phyloP scores from a whole-genome alignment of 2,888 invertebrate species.

The Micropterix aruncella region DNA sequence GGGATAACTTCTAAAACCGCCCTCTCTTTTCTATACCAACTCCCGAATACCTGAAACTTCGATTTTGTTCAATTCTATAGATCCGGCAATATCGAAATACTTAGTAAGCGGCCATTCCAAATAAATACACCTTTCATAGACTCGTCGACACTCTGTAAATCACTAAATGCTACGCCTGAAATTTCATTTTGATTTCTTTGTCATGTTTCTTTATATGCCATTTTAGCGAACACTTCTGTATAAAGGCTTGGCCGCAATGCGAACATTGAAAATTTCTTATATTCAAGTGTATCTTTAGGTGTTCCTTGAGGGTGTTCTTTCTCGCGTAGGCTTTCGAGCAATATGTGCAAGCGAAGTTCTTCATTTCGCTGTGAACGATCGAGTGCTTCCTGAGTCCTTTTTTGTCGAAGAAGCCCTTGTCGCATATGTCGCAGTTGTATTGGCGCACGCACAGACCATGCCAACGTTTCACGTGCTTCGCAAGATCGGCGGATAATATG shows the following conservation, averaged over 20 bases:
- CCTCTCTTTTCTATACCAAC: too few relatives aligned
- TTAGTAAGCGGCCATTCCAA: too few relatives aligned
- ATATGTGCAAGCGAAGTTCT: constrained; percentile 22
- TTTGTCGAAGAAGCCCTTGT: constrained; percentile 27
- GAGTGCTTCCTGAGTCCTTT: constrained; percentile 29
- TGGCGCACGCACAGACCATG: constrained; percentile 25
- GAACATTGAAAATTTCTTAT: constrained; percentile 22
- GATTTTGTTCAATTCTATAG: too few relatives aligned
- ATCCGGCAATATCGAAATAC: too few relatives aligned
- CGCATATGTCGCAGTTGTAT: constrained; percentile 23
- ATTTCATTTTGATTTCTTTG: too few relatives aligned
- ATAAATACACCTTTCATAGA: too few relatives aligned
- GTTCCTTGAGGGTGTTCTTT: constrained; percentile 21
- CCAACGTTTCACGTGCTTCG: constrained; percentile 22
- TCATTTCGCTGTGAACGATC: constrained; percentile 27
- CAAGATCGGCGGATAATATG: too few relatives aligned
- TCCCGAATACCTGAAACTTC: too few relatives aligned
- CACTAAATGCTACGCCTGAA: too few relatives aligned
- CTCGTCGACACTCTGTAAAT: too few relatives aligned
- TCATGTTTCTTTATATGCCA: constrained; percentile 21
- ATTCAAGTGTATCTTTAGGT: constrained; percentile 27
- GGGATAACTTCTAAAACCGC: too few relatives aligned
- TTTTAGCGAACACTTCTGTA: constrained; percentile 18
- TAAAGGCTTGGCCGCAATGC: constrained; percentile 21
- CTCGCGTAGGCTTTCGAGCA: constrained; percentile 27